These are phyloP conservation scores for Ammodytes dubius DNA, from an alignment of 2,113 vertebrate species.

Conservation along the genomic window DNA sequence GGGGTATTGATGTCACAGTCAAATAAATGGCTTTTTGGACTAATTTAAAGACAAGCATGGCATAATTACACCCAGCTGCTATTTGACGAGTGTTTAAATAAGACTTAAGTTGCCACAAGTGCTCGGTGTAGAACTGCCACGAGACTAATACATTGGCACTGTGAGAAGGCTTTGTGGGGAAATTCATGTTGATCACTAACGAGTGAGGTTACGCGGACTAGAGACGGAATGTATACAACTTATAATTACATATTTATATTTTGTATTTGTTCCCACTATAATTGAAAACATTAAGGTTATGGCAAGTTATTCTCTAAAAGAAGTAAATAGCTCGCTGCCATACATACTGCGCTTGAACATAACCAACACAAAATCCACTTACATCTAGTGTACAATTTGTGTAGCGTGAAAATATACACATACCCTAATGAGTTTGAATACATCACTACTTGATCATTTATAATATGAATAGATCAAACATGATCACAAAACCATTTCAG, in stretches of 20 bases:
- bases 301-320: neutral
- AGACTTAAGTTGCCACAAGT: conserved; percentile 64
- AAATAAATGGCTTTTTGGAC: conserved; percentile 73
- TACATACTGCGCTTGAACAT: neutral
- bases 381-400: neutral
- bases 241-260: neutral
- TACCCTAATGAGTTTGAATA: neutral
- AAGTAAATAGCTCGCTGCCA: neutral
- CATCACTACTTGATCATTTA: neutral
- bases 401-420: neutral
- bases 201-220: conserved; percentile 10
- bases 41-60: conserved; percentile 66
- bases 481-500: conserved; percentile 13
- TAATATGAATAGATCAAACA: neutral
- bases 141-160: conserved; percentile 22
- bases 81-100: conserved; percentile 70
- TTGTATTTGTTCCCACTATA: neutral
- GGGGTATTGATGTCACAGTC: conserved; percentile 70
- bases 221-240: neutral
- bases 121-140: conserved; percentile 29
- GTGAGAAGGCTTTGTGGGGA: conserved; percentile 17
- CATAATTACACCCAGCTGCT: conserved; percentile 79
- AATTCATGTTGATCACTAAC: conserved; percentile 4
- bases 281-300: neutral
- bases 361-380: neutral